These are phyloP conservation scores for Intellagama lesueurii DNA, from an alignment of 2,797 vertebrate species.

Conservation along the genomic window DNA sequence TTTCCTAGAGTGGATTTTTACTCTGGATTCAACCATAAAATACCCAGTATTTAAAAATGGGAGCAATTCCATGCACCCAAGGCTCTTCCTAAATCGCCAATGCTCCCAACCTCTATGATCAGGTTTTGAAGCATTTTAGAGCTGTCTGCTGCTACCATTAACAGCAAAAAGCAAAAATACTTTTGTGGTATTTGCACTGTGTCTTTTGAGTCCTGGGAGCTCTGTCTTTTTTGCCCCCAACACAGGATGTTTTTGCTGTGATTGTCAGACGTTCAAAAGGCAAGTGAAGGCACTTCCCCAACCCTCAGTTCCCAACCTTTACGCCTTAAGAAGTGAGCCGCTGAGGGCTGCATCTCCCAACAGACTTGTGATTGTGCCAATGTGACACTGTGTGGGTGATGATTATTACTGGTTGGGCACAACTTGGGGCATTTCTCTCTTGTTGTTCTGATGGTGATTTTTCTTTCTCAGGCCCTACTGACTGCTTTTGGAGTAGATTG, in stretches of 20 bases:
- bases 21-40: neutral
- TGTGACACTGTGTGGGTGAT: too few species aligned
- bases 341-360: too few species aligned
- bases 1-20: neutral
- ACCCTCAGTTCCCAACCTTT: too few species aligned
- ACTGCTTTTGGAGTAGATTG: too few species aligned
- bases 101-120: neutral
- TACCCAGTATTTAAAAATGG: neutral
- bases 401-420: too few species aligned
- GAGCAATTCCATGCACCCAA: neutral
- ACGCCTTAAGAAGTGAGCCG: too few species aligned
- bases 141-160: neutral
- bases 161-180: too few species aligned
- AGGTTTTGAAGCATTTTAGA: neutral
- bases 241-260: neutral
- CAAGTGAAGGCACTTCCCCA: neutral
- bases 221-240: too few species aligned
- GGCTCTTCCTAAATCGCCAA: neutral
- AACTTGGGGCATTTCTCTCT: too few species aligned
- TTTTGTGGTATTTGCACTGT: neutral
- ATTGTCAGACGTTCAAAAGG: neutral
- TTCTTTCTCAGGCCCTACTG: too few species aligned
- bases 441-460: too few species aligned
- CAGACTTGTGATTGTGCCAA: too few species aligned
- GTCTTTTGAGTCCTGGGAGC: neutral